Base-by-base conservation (phyloP, 64 coral and sea anemone species). In the Actinia tenebrosa region DNA sequence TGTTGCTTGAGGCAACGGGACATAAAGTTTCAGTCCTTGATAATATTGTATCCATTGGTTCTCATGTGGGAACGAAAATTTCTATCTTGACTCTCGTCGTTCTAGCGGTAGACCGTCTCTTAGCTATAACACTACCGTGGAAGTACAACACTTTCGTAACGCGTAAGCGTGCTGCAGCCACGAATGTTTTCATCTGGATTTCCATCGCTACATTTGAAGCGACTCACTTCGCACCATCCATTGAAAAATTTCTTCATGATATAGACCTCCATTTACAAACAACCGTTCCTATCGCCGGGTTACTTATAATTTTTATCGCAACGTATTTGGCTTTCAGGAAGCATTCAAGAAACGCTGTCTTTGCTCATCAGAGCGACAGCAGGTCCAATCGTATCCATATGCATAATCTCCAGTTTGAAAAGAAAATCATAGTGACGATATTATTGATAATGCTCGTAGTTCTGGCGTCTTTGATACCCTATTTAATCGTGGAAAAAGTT, bases 191-290 rank as follows among this genome's bases (percentile, higher is more conserved):
- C 4, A 45, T 91, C 4, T 95, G 93, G 89, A 22, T 95, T 17
- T 86, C 89, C 5, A 60, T 87, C 2, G 64, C 25, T 23, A 47
- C 45, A 11, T 95, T 95, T 44, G 93, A 95, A 88, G 89, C 86
- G 18, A 88, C 82, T 16, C 93, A 95, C 44, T 91, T 86, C 16
- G 45, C 18, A 1, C 45, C 25, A 78, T 47, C 63, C 26, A 23
- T 61, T 25, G 86, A 87, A 16, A 75, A 87, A 71, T 42, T 87
- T 42, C 69, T 95, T 17, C 87, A 91, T 22, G 53, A 71, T 13
- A 50, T 95, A 11, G 93, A 95, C 52, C 53, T 95, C 22, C 93
- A 95, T 59, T 46, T 95, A 22, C 93, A 95, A 30, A 91, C 89
- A 5, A 95, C 93, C 4, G 26, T 91, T 64, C 93, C 93, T 6